These are phyloP conservation scores for Meloidogyne floridensis DNA, from an alignment of 1,140 invertebrate species.

Conservation along the genomic window DNA sequence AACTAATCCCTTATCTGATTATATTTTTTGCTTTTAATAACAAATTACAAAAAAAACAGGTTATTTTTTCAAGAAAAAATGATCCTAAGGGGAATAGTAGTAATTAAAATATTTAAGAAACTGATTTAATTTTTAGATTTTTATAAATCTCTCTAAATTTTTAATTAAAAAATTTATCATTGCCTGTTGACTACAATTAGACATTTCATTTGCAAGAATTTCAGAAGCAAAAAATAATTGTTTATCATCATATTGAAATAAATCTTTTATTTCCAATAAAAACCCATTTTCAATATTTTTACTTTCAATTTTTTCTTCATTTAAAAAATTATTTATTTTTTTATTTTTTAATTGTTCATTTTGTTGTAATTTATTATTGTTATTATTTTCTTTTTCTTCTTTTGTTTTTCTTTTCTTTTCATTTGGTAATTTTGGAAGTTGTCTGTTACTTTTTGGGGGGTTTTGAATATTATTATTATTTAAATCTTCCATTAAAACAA, in stretches of 20 bases:
- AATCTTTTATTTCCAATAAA: neutral
- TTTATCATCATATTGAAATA: neutral
- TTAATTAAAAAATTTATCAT: neutral
- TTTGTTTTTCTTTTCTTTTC: neutral
- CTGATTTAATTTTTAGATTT: no score
- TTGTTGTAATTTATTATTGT: no score
- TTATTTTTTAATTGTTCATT: neutral
- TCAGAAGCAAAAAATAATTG: neutral
- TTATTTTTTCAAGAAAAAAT: no score
- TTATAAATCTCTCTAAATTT: neutral
- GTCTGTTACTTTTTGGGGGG: neutral
- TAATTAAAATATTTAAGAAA: no score
- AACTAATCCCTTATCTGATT: no score
- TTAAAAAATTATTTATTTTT: neutral
- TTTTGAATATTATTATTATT: conserved; percentile 41
- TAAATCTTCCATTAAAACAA: conserved; percentile 61
- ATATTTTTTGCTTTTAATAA: no score
- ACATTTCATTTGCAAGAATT: conserved; percentile 5
- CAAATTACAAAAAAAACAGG: no score
- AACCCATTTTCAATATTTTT: neutral
- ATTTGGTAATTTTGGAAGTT: neutral
- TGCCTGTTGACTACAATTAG: neutral
- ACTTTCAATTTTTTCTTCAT: neutral
- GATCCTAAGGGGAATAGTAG: no score
- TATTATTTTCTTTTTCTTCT: neutral